Conservation (phyloP, 2,888 invertebrate genomes). For the Drosophila phalerata region DNA sequence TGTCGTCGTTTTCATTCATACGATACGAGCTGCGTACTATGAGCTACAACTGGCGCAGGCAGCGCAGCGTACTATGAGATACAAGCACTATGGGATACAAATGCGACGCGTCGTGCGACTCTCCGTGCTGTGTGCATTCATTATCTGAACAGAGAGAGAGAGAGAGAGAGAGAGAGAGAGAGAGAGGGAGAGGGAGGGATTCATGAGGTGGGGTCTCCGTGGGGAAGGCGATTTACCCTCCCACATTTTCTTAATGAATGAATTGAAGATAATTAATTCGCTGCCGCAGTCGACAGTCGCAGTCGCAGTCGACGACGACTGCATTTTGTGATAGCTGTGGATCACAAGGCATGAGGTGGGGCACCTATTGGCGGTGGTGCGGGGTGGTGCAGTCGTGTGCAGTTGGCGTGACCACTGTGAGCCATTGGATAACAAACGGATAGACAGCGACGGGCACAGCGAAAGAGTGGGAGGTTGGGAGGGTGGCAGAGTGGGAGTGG, state of each 20-base stretch:
- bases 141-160: constrained; percentile 50
- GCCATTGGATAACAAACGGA: constrained; percentile 27
- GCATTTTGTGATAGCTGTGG: constrained; percentile 58
- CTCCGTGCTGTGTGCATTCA: constrained; percentile 69
- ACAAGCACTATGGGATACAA: constrained; percentile 67
- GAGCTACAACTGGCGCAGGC: constrained; percentile 55
- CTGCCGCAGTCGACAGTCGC: constrained; percentile 29
- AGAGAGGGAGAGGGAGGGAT: neutral
- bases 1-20: constrained; percentile 71
- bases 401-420: constrained; percentile 52
- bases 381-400: constrained; percentile 40
- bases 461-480: neutral
- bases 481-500: too few species aligned
- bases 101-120: constrained; percentile 26
- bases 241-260: constrained; percentile 79
- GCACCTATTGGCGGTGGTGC: neutral
- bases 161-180: neutral
- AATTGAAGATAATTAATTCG: constrained; percentile 81
- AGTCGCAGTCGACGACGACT: constrained; percentile 48
- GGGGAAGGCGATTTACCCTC: constrained; percentile 33
- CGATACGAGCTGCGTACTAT: constrained; percentile 60
- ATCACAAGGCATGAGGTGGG: constrained; percentile 15
- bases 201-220: too few species aligned
- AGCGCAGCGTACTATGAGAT: constrained; percentile 55
- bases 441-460: neutral